Percentiles rank a stretch among this genome's conserved stretches.
These are phyloP conservation scores for Dipus sagitta DNA, from an alignment of 2,797 vertebrate species.

Conservation along the genomic window DNA sequence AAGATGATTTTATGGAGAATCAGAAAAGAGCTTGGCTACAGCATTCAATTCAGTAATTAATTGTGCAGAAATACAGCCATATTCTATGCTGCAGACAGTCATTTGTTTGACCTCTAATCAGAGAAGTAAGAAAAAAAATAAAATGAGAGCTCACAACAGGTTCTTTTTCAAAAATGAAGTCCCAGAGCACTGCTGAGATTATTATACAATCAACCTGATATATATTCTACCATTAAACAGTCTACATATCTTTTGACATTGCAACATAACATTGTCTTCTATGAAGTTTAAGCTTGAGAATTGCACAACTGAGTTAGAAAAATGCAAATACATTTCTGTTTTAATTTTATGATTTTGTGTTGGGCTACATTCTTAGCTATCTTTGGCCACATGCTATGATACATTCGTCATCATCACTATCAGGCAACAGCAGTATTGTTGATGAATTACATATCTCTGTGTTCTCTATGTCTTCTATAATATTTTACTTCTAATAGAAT, in stretches of 20 bases:
- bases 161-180: not conserved
- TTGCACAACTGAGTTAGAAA: too few species aligned
- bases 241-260: too few species aligned
- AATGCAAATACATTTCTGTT: too few species aligned
- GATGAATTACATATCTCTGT: not conserved
- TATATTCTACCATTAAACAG: too few species aligned
- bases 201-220: not conserved
- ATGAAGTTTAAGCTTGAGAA: too few species aligned
- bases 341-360: too few species aligned
- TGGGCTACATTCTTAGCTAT: too few species aligned
- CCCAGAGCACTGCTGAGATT: not conserved
- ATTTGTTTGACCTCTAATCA: not conserved
- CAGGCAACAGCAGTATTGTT: not conserved
- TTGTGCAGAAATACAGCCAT: not conserved
- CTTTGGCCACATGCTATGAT: not conserved
- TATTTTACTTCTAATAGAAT: constrained; percentile 33
- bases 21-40: constrained; percentile 6
- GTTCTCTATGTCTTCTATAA: not conserved
- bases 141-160: not conserved
- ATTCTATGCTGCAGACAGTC: not conserved
- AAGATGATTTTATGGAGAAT: not conserved
- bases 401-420: not conserved
- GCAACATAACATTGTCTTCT: too few species aligned
- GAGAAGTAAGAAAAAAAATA: not conserved
- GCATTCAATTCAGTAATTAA: not conserved